phyloP scores from a whole-genome alignment of 2,113 vertebrate species.

The Cyprinus carpio region DNA sequence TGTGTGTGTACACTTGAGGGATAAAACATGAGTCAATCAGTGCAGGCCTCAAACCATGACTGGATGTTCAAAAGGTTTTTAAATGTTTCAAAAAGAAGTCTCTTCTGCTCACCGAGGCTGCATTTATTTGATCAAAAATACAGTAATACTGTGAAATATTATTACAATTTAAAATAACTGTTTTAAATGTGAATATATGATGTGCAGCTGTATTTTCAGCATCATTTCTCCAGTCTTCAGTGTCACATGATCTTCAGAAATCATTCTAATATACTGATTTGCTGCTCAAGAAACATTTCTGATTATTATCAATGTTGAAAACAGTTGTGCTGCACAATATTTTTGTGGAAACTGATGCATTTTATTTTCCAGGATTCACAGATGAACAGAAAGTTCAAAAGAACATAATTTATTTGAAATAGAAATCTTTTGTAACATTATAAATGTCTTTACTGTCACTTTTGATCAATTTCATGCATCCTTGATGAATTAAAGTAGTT shows the following conservation, averaged over 20 bases:
- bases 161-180: not conserved
- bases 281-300: not conserved
- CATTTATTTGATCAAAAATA: not conserved
- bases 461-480: no score
- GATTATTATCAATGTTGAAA: not conserved
- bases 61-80: not conserved
- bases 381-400: not conserved
- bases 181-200: not conserved
- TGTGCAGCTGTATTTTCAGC: not conserved
- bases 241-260: not conserved
- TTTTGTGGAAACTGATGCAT: not conserved
- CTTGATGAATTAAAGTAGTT: not conserved
- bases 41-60: not conserved
- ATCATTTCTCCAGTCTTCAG: not conserved
- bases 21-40: constrained; percentile 4
- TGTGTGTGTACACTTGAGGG: not conserved
- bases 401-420: not conserved
- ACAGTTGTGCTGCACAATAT: not conserved
- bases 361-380: no score
- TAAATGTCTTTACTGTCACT: not conserved
- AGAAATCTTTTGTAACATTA: not conserved
- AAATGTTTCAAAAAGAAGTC: no score
- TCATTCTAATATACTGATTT: not conserved
- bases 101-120: not conserved
- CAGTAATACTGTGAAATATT: not conserved